phyloP scores from a whole-genome alignment of 2,888 invertebrate species.

The Nomada fabriciana region DNA sequence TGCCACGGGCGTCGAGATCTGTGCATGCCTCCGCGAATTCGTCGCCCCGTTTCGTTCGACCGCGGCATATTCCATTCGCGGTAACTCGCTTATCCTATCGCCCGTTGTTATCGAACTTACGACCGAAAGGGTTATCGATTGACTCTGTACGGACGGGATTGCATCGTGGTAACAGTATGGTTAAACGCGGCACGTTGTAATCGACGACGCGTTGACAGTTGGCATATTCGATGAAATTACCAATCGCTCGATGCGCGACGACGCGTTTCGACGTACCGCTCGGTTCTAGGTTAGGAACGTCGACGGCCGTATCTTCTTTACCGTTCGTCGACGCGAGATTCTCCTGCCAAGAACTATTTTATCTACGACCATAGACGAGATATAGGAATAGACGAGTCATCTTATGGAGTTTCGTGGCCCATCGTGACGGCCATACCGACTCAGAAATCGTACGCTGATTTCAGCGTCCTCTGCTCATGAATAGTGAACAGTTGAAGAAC shows the following conservation, averaged over 20 bases:
- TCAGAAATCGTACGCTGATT: too few species aligned
- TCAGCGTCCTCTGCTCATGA: too few species aligned
- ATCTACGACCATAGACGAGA: too few species aligned
- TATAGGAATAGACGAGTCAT: too few species aligned
- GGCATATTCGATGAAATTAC: constrained; percentile 18
- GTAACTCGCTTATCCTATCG: background rate
- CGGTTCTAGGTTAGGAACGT: constrained; percentile 42
- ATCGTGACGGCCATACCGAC: too few species aligned
- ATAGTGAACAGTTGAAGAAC: too few species aligned
- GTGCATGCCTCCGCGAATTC: too few species aligned
- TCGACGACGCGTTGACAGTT: constrained; percentile 1
- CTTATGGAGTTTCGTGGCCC: too few species aligned
- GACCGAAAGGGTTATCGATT: constrained; percentile 12
- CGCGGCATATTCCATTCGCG: background rate
- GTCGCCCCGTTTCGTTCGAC: background rate
- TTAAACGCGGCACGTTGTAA: background rate
- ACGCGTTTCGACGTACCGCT: background rate
- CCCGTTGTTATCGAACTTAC: background rate
- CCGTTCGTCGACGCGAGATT: background rate
- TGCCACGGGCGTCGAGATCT: constrained; percentile 10
- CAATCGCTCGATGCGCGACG: constrained; percentile 19
- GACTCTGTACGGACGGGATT: background rate
- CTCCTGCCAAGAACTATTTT: background rate
- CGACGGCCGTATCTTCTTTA: constrained; percentile 26
- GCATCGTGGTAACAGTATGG: background rate